A percentile compares a stretch with the other conserved stretches of the same genome.
phyloP scores from a whole-genome alignment of 1,140 invertebrate genomes.

The Zaprionus nigranus region DNA sequence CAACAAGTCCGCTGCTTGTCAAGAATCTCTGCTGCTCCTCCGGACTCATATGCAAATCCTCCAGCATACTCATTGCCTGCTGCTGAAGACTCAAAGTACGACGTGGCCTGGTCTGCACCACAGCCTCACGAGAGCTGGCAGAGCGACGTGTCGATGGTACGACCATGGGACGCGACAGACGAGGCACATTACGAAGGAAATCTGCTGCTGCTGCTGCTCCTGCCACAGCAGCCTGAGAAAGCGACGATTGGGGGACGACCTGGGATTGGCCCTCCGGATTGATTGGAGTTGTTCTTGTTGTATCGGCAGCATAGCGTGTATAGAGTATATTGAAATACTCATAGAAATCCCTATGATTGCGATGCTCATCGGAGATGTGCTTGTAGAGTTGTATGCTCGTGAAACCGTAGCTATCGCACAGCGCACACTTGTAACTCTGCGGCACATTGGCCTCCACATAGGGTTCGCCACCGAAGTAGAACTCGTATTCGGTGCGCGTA shows the following conservation, averaged over 20 bases:
- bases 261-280: background rate
- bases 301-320: constrained; percentile 4
- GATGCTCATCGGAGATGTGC: constrained; percentile 29
- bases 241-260: too few species aligned
- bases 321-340: constrained; percentile 34
- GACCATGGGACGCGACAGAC: background rate
- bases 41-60: background rate
- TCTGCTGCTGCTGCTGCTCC: background rate
- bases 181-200: background rate
- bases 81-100: background rate
- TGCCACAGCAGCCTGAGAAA: background rate
- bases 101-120: background rate
- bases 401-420: constrained; percentile 32
- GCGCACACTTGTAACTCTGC: constrained; percentile 60
- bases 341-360: constrained; percentile 30
- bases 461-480: constrained; percentile 43
- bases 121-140: background rate
- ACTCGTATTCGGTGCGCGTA: constrained; percentile 30
- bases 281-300: too few species aligned
- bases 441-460: constrained; percentile 7
- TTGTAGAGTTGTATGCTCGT: constrained; percentile 3
- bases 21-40: background rate
- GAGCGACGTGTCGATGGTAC: background rate
- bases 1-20: background rate
- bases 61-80: background rate